Evolutionary conservation across 1,140 invertebrate genomes (phyloP), one percentile per base, ranked within the genome.

Genomic region (Calliphora vicina): DNA sequence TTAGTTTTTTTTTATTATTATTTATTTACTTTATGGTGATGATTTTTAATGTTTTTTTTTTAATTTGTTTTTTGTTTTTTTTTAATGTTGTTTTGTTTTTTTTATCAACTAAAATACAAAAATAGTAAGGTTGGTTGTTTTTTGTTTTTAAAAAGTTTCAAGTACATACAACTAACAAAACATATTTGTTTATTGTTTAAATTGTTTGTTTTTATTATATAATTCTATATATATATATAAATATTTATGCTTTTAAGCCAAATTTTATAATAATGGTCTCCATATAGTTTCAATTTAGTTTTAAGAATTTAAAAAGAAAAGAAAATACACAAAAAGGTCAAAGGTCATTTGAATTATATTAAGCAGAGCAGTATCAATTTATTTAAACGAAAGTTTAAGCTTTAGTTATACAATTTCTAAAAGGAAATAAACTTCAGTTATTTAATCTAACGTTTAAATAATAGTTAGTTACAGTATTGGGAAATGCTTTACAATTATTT

Each of bases 91-190:
- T 78, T 45, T 42, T 78, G 29, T 78, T 50, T 43, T 78, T 20
- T 43, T 78, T 78, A 43, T 78, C 74, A 78, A 78, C 74, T 78
- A 78, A 78, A 78, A 78, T 78, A 78, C 74, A 78, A 78, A 78
- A 78, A 78, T 78, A 78, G 74, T 78, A 78, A 43, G 74, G 74
- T 78, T 78, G 27, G 35, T 20, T 74, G 35, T 78, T 17, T 78
- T 74, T 29, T 74, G 27, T 74, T 45, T 78, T 23, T 45, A 67
- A 67, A 43, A 10, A 8, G 74, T 78, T 35, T 78, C 74, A 78
- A 78, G 35, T 78, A 27, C 35, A 17, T 78, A 78, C 74, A 78
- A 23, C 74, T 78, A 78, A 78, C 35, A 78, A 35, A 76, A n/a
- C 15, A 20, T 42, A 35, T 76, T 20, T 43, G n/a, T 78, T 78